Percentiles rank a stretch among this genome's conserved stretches.
Conservation (phyloP, 35 echinoderm and acorn worm genomes). For the Lytechinus pictus region DNA sequence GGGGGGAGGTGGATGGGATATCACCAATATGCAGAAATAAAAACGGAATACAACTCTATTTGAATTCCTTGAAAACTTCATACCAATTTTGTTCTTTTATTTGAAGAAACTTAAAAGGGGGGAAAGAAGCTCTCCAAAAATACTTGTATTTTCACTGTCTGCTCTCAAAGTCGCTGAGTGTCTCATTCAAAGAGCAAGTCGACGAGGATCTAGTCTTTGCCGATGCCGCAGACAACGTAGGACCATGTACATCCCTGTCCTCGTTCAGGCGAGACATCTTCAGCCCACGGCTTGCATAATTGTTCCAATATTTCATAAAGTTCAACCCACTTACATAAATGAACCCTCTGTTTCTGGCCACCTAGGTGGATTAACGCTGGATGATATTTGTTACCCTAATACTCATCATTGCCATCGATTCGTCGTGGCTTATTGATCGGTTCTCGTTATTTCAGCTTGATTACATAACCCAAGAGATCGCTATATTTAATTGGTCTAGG, state of each 20-base stretch:
- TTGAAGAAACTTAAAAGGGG: neutral
- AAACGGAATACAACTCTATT: neutral
- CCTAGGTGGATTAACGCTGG: neutral
- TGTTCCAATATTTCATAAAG: slow-evolving; percentile 6
- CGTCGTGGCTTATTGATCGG: neutral
- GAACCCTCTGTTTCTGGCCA: slow-evolving; percentile 2
- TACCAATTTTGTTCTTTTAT: neutral
- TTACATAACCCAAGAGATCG: neutral
- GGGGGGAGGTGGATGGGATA: neutral
- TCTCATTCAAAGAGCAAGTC: neutral
- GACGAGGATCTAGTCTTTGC: neutral
- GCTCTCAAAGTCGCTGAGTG: neutral
- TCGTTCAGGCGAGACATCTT: slow-evolving; percentile 16
- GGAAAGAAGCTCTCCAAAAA: neutral
- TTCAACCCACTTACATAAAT: slow-evolving; percentile 12
- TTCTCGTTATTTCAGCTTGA: neutral
- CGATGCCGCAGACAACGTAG: neutral
- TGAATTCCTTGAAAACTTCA: neutral
- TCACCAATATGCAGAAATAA: neutral
- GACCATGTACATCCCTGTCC: neutral
- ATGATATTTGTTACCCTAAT: neutral
- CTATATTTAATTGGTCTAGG: neutral
- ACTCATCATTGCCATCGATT: neutral
- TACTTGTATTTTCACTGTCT: neutral
- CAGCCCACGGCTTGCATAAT: neutral